Evolutionary conservation across 2,113 vertebrate species (phyloP).

Genomic region (Formicarius rufipectus): DNA sequence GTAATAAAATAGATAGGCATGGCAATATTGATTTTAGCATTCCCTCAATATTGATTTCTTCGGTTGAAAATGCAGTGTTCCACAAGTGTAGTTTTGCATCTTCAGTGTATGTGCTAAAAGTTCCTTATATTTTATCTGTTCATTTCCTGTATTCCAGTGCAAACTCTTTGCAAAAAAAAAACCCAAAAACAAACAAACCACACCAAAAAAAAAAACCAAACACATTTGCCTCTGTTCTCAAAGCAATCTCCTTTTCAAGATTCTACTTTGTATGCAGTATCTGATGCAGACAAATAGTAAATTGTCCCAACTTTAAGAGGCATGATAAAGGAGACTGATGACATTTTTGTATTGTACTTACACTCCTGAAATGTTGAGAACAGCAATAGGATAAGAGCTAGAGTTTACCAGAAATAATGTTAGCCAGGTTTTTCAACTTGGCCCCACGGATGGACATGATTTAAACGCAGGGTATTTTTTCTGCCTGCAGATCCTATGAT

Average conservation of each 20-base stretch:
- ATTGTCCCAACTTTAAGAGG: not conserved
- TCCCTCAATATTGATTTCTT: not conserved
- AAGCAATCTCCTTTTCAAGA: not conserved
- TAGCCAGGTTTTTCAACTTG: not conserved
- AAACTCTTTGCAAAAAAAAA: not conserved
- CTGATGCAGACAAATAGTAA: not conserved
- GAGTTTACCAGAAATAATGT: not conserved
- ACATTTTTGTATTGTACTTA: not conserved
- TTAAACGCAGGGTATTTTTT: not conserved
- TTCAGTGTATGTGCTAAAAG: not conserved
- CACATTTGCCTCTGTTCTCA: rapidly evolving
- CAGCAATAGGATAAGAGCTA: not conserved
- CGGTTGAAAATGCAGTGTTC: not conserved
- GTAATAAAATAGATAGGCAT: not conserved
- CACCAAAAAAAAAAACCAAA: too few relatives aligned
- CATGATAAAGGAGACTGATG: not conserved
- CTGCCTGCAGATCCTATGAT: not conserved
- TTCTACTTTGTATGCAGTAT: not conserved
- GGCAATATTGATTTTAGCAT: not conserved
- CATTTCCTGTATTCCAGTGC: not conserved
- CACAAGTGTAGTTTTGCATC: not conserved
- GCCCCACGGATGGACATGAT: not conserved
- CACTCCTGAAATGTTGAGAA: not conserved
- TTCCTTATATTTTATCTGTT: not conserved
- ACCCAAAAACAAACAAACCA: too few relatives aligned